phyloP scores from a whole-genome alignment of 64 coral and sea anemone species.

The Catalaphyllia jardinei region DNA sequence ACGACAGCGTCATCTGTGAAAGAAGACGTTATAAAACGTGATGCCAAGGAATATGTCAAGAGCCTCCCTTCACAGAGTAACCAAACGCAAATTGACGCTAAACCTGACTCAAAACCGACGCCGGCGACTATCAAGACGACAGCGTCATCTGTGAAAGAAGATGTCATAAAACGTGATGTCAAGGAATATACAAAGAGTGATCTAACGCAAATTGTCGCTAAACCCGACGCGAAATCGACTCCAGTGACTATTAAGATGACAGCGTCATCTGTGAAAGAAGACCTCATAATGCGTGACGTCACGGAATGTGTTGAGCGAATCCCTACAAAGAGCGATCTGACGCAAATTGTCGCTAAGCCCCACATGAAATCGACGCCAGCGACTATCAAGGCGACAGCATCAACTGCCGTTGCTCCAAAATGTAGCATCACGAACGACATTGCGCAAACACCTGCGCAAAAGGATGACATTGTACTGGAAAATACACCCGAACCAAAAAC shows the following conservation, averaged over 20 bases:
- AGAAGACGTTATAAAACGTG: no score
- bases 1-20: no score
- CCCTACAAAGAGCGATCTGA: background rate
- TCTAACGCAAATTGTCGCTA: background rate
- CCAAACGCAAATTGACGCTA: background rate
- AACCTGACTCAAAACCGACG: background rate
- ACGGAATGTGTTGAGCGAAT: background rate
- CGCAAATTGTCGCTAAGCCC: no score
- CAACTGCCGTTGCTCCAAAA: background rate
- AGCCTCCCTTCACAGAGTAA: background rate
- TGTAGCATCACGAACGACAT: background rate
- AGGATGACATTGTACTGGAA: background rate
- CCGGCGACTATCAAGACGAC: background rate
- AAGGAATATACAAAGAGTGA: background rate
- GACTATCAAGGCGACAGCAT: background rate
- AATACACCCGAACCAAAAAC: background rate
- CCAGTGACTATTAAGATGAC: no score
- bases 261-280: background rate
- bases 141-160: background rate
- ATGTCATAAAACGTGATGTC: background rate
- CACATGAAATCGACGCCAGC: background rate
- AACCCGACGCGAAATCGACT: background rate
- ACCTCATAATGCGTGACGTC: background rate
- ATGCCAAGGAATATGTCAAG: background rate
- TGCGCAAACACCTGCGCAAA: background rate